Conservation (phyloP, 2,113 vertebrate species). For the Istiophorus platypterus region DNA sequence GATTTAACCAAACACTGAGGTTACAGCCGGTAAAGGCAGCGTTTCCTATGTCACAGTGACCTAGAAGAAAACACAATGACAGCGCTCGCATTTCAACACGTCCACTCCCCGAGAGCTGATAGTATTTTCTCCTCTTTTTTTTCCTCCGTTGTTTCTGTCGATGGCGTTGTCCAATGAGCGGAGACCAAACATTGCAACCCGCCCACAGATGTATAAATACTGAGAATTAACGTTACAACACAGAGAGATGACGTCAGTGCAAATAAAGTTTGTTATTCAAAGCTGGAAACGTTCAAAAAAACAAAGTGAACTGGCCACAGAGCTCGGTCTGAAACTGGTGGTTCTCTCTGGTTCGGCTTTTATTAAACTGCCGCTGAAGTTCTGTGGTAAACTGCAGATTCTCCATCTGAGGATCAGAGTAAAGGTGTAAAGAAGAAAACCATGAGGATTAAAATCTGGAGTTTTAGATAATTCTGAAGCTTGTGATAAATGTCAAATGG, state of each 20-base stretch:
- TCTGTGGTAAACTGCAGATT: no score
- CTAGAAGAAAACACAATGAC: not conserved
- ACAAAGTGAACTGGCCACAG: not conserved
- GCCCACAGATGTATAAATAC: not conserved
- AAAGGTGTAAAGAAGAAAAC: no score
- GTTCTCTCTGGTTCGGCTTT: no score
- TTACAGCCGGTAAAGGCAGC: not conserved
- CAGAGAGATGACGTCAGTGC: not conserved
- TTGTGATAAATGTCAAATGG: no score
- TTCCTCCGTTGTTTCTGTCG: not conserved
- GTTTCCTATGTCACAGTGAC: conserved; percentile 27
- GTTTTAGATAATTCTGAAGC: no score
- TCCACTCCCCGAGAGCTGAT: not conserved
- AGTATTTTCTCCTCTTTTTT: conserved; percentile 14
- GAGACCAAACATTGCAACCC: not conserved
- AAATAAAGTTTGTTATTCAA: not conserved
- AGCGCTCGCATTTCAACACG: conserved; percentile 16
- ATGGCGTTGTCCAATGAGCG: conserved; percentile 7
- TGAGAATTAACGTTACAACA: not conserved
- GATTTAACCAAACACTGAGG: not conserved
- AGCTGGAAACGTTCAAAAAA: not conserved
- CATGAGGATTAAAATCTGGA: no score
- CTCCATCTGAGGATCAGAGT: no score
- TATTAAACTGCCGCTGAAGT: no score
- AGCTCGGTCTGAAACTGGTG: no score